Evolutionary conservation across 2,888 invertebrate species (phyloP), one percentile per base, ranked within the genome.

Genomic region (Drosophila ustulata): DNA sequence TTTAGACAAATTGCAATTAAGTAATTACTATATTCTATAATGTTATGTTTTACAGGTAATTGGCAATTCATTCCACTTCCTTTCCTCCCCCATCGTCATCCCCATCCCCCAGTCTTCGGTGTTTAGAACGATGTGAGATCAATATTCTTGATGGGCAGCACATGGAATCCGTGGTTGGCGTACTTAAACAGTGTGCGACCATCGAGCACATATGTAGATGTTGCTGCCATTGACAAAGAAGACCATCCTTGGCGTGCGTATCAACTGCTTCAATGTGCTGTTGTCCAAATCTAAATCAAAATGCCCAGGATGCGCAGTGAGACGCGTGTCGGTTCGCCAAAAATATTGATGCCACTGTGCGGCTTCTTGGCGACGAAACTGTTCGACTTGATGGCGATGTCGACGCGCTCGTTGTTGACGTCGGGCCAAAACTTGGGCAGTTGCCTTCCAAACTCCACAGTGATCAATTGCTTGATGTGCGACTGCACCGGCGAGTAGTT

Each of bases 331-430:
- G 55, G 30, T 34, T 73, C 73, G 4, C 51, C 67, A 3, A 73
- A 73, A 8, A 71, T 26, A 43, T 66, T 70, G 25, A 34, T 6
- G 13, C 71, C 70, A 26, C 64, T 70, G 26, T 63, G 37, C 43
- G 0, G 4, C 37, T 43, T 26, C 5, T 13, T 7, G 0, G 3
- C 1, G 0, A 7, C 4, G 2, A 43, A 43, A 3, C 26, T 34
- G 8, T 7, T 3, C 2, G 64, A 63, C 0, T 47, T 13, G 8
- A 57, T 3, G 0, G 9, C 11, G 5, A 47, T 9, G 0, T 37
- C 25, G 9, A 57, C 13, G 13, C 18, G 26, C n/a, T 57, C 57
- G 6, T 1, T 13, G 3, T 18, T 13, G 1, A 47, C 4, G n/a
- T 37, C 9, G 18, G 34, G 1, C 34, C 2, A 37, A 11, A 30